Base-by-base conservation (phyloP, 2,113 vertebrate species). In the Periophthalmus modestus region DNA sequence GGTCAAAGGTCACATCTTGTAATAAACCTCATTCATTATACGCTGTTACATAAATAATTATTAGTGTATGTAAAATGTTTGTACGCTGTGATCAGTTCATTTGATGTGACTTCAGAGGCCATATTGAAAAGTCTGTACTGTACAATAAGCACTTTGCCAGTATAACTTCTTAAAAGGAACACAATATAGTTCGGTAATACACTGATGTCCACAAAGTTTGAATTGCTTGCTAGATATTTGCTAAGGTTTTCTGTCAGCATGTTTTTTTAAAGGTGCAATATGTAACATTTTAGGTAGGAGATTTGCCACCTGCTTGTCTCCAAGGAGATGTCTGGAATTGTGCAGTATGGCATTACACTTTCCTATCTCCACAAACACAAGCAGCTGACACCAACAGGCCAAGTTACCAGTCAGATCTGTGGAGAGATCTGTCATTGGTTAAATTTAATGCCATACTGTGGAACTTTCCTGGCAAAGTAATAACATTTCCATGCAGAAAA, bases 101-200 rank as follows among this genome's bases (percentile, higher is more conserved):
- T 80, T 72, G 54, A 67, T 67, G 62, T 69, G 78, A 24, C 73
- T 75, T 87, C 76, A 82, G 84, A 88, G 87, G 88, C 87, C 86
- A 90, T 87, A 88, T 79, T 36, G 39, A 66, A 47, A 85, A 83
- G 87, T 89, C 87, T 84, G 83, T 88, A 90, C 87, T 88, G 87
- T 90, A 87, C 82, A 89, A 83, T 71, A 86, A 92, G 90, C 90
- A 92, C 91, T 91, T 92, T 59, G 84, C 79, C 80, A 86, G 72
- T 83, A 81, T 85, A 81, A 72, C 85, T 90, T 87, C 79, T 82
- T 86, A 88, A 43, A 77, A 74, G 34, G 65, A 67, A 85, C 63
- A 48, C 34, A 21, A 67, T 34, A 21, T 76, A 68, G 74, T 69
- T 72, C 77, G 57, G 80, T 71, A 52, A 72, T 73, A 23, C 23